Evolutionary conservation across 2,113 vertebrate species (phyloP), one percentile per base, ranked within the genome.

Genomic region (Salvelinus fontinalis): DNA sequence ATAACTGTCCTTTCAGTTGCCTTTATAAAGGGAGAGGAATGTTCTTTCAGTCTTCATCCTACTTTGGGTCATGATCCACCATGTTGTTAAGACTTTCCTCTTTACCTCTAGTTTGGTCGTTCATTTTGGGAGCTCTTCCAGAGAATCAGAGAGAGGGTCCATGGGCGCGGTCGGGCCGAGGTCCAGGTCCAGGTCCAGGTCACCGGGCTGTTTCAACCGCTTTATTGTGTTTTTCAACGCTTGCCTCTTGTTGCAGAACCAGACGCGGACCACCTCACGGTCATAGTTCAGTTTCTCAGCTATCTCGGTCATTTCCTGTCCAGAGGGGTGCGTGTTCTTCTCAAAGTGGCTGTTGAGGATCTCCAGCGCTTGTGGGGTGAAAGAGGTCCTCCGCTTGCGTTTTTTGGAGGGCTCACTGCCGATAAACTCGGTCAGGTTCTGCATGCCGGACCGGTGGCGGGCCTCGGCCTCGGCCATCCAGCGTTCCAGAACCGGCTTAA

Each of bases 381-480:
- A 99, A 88, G 98, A 99, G 88, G 97, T 99, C 90, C 98, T 95
- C 92, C 98, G 94, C 95, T 99, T 99, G 95, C 98, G 97, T 92
- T 99, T 99, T 98, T 99, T 99, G 89, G 97, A 99, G 59, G 98
- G 97, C 88, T 99, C 98, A 48, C 97, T 99, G 90, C 97, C 97
- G 84, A 99, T 98, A 98, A 99, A 99, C 90, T 99, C 97, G 86
- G 96, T 99, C 90, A 99, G 97, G 95, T 99, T 99, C 97, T 99
- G 97, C 97, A 99, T 96, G 91, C 97, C 98, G 93, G 97, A 98
- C 90, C 97, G 95, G 93, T 99, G 97, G 95, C 98, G 97, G 96
- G 97, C 97, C 93, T 99, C 98, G 93, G 98, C 98, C 97, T 99
- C 98, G 88, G 97, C 97, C 97, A 99, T 99, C 98, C 98, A 99